Evolutionary conservation across 2,113 vertebrate species (phyloP), one percentile per base, ranked within the genome.

Genomic region (Leuciscus idus): DNA sequence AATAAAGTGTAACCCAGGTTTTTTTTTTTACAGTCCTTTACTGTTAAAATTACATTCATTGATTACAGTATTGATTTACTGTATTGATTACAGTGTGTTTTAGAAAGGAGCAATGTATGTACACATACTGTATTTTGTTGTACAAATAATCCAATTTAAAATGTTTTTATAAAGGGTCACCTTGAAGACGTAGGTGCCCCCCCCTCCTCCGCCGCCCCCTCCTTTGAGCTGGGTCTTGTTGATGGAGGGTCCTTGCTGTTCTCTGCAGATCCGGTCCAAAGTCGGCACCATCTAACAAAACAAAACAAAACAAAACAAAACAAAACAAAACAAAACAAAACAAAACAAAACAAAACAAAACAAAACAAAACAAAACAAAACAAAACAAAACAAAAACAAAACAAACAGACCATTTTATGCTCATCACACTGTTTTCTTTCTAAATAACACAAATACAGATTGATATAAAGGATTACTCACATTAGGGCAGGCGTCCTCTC

Each of bases 161-260:
- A 75, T 17, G 23, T 6, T 77, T 77, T 28, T 77, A 15, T 80
- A 9, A 13, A 33, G 28, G 36, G 43, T 88, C 92, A 99, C 98
- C 97, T 98, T 99, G 94, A 99, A 99, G 62, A 99, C 94, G 4
- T 97, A 99, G 0, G 97, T 98, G 39, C 97, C 98, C 0, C 98
- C 98, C 0, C 97, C 98, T 33, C 98, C 98, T 64, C 98, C 98
- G 39, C 98, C 98, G 86, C 98, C 97, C 87, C 96, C 98, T 88
- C 98, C 97, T 87, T 96, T 97, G 17, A 92, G 95, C 91, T 95
- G 95, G 4, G 96, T 96, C 92, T 97, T 98, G 90, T 98, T 97
- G 88, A 97, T 95, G 21, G 96, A 95, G 50, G 96, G 96, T 0
- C 94, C 94, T 85, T 95, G 98, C 92, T 99, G 97, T 72, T 98